Evolutionary conservation across 1,140 invertebrate species (phyloP).

Genomic region (Hyposmocoma kahamanoa): DNA sequence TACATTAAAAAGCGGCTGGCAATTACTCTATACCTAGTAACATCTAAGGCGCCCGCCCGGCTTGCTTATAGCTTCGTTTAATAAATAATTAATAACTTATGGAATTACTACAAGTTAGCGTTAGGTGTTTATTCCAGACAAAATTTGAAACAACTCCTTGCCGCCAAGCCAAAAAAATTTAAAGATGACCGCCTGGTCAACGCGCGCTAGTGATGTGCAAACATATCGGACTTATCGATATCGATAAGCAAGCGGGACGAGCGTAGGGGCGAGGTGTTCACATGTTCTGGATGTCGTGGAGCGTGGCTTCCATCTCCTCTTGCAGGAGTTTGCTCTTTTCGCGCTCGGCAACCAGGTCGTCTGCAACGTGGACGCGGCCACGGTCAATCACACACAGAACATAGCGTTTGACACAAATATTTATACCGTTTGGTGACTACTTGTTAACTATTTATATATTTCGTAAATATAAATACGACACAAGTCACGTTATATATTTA

Average conservation of each 20-base stretch:
- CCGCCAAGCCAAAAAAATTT: neutral
- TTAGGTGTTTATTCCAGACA: no score
- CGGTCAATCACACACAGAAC: constrained; percentile 56
- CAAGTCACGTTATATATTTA: neutral
- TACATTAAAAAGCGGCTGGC: constrained; percentile 66
- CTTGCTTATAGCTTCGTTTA: constrained; percentile 19
- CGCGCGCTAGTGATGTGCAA: constrained; percentile 17
- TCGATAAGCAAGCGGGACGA: constrained; percentile 34
- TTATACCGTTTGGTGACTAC: neutral
- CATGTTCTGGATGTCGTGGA: constrained; percentile 99
- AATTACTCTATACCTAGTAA: constrained; percentile 64
- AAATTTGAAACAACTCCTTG: no score
- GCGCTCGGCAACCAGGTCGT: constrained; percentile 95
- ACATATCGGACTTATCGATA: constrained; percentile 12
- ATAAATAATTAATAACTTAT: constrained; percentile 12
- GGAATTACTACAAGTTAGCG: no score
- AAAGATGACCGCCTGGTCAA: constrained; percentile 1
- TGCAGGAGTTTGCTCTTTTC: constrained; percentile 97
- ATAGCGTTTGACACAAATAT: constrained; percentile 19
- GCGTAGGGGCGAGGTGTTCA: constrained; percentile 76
- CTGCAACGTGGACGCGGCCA: constrained; percentile 79
- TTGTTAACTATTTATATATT: neutral
- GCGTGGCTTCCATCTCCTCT: constrained; percentile 98
- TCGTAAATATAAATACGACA: neutral
- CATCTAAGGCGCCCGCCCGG: constrained; percentile 50